These are phyloP conservation scores for Dryobota labecula DNA, from an alignment of 2,888 invertebrate species.

Conservation along the genomic window DNA sequence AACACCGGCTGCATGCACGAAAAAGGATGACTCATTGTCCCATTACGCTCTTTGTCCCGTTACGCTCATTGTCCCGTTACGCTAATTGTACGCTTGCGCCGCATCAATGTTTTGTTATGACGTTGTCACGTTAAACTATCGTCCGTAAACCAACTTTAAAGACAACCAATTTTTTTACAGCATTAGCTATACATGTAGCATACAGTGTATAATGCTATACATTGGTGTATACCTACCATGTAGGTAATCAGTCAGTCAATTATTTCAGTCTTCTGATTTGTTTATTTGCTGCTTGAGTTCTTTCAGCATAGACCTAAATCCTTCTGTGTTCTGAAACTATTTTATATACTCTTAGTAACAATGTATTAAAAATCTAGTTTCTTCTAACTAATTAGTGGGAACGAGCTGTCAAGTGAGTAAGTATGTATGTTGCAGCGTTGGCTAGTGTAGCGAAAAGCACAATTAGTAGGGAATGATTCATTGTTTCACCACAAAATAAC, in stretches of 20 bases:
- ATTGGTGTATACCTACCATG: not conserved
- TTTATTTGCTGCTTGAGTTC: not conserved
- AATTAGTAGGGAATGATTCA: slow-evolving; percentile 53
- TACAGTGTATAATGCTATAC: not conserved
- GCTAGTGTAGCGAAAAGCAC: slow-evolving; percentile 54
- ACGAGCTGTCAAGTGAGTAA: slow-evolving; percentile 21
- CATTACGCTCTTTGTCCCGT: too few relatives aligned
- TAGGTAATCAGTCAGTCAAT: not conserved
- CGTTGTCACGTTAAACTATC: too few relatives aligned
- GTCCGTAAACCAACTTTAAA: too few relatives aligned
- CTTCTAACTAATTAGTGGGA: slow-evolving; percentile 11
- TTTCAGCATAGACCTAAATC: not conserved
- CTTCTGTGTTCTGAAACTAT: not conserved
- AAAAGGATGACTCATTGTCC: too few relatives aligned
- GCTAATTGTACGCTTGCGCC: too few relatives aligned
- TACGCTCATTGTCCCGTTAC: too few relatives aligned
- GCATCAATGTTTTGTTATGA: too few relatives aligned
- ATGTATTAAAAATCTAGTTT: not conserved
- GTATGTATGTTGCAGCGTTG: slow-evolving; percentile 36
- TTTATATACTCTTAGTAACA: not conserved
- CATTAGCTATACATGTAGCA: too few relatives aligned
- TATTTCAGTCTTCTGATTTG: not conserved
- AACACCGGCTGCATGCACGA: too few relatives aligned
- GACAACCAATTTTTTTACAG: too few relatives aligned
- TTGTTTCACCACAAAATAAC: slow-evolving; percentile 52